Percentiles rank a stretch among this genome's conserved stretches.
Evolutionary conservation across 2,888 invertebrate species (phyloP).

Genomic region (Ectemnius continuus): DNA sequence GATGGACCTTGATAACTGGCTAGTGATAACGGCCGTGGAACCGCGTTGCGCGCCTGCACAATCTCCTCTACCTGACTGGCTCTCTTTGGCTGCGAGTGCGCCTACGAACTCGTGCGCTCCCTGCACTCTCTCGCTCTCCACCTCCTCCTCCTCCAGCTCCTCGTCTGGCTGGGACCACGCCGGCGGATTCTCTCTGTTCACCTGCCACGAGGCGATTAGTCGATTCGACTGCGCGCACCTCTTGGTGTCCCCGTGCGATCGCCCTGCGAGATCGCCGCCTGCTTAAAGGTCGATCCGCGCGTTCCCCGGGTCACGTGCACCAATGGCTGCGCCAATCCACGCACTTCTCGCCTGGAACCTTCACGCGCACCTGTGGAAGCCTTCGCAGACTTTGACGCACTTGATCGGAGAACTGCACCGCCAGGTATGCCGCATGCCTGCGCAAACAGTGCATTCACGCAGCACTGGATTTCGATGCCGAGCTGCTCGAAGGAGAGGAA

Average conservation of each 20-base stretch:
- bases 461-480: not conserved
- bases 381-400: not conserved
- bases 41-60: conserved; percentile 11
- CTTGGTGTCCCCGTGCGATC: conserved; percentile 1
- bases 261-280: conserved; percentile 16
- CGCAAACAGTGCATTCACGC: no score
- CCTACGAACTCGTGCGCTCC: conserved; percentile 12
- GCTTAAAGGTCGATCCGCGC: conserved; percentile 52
- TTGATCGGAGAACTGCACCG: not conserved
- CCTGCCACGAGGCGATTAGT: conserved; percentile 52
- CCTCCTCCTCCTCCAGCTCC: conserved; percentile 1
- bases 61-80: not conserved
- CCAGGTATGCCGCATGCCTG: no score
- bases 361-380: not conserved
- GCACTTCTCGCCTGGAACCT: not conserved
- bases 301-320: conserved; percentile 41
- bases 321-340: conserved; percentile 15
- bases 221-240: conserved; percentile 45
- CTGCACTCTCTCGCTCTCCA: conserved; percentile 6
- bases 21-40: no score
- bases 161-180: conserved; percentile 11
- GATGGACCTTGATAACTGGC: conserved; percentile 1
- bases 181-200: conserved; percentile 13
- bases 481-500: not conserved
- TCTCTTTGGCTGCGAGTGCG: not conserved